Evolutionary conservation across 1,140 invertebrate species (phyloP).

Genomic region (Orius insidiosus): DNA sequence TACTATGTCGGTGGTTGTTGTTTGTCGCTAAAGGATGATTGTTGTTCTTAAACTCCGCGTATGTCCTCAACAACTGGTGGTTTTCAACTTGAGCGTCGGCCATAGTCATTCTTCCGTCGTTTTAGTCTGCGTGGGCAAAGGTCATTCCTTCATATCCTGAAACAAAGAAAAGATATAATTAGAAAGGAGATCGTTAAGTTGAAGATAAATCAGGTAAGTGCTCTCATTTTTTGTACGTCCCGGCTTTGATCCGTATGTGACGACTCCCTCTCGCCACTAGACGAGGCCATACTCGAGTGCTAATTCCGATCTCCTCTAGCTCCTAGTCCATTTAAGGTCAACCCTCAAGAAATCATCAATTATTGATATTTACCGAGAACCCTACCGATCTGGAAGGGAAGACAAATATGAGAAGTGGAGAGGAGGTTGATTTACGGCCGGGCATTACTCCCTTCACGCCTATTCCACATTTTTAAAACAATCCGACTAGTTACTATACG

Average conservation of each 20-base stretch:
- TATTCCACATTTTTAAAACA: not conserved
- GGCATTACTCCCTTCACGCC: not conserved
- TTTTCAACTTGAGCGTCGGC: constrained; percentile 39
- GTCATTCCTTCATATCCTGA: too few species aligned
- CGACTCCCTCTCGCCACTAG: not conserved
- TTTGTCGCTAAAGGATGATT: constrained; percentile 32
- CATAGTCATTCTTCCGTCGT: too few species aligned
- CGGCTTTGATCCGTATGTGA: not conserved
- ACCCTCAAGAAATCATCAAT: constrained; percentile 3
- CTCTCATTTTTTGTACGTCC: constrained; percentile 23
- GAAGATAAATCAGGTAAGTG: too few species aligned
- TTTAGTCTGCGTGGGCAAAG: too few species aligned
- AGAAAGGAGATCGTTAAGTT: too few species aligned
- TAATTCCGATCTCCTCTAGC: not conserved
- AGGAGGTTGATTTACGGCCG: too few species aligned
- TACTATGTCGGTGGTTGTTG: constrained; percentile 20
- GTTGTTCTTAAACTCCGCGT: constrained; percentile 38
- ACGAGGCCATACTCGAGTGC: constrained; percentile 1
- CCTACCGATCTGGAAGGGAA: constrained; percentile 4
- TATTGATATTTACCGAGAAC: constrained; percentile 9
- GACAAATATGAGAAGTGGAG: too few species aligned
- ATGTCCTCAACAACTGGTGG: constrained; percentile 28
- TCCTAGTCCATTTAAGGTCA: not conserved
- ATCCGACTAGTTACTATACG: too few species aligned
- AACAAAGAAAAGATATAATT: too few species aligned